Evolutionary conservation across 1,140 invertebrate genomes (phyloP), one percentile per base, ranked within the genome.

Genomic region (Cotesia glomerata): DNA sequence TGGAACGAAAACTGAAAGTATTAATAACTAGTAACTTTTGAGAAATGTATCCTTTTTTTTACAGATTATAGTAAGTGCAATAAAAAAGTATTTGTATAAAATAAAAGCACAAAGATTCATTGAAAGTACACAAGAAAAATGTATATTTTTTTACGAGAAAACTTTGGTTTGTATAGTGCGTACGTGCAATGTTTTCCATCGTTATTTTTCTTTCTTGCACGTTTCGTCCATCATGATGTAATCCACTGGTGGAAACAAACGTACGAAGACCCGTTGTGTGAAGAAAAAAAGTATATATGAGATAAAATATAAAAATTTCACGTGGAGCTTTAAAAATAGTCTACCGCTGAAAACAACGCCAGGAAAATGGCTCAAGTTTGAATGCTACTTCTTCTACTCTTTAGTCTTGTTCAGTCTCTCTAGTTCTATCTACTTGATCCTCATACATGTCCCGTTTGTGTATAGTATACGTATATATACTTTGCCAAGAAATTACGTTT

Each of bases 261-360:
- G 59, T 35, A 54, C 67, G 77, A 67, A 78, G 78, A 78, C 77
- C 77, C 75, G 74, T 72, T 72, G 66, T 74, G 74, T 63, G 52
- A 39, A 66, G 49, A n/a, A 64, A 39, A 69, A 70, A 45, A 34
- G 62, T 35, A 51, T 34, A 69, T 26, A 61, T n/a, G 18, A 5
- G 45, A 61, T 45, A 45, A 45, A 45, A 45, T 45, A 45, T 45
- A 45, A 16, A 54, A 45, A 45, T 9, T 45, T 45, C 39, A 45
- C 39, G 11, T 45, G 39, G 11, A 45, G 39, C 39, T 45, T 45
- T 45, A 7, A 45, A 45, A 45, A 45, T 45, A 45, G 39, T 45
- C 39, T 45, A 45, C 7, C 5, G 39, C 11, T 45, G 39, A 45
- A 45, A 45, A 45, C 39, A 11, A 45, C 39, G 8, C 11, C 39